phyloP scores from a whole-genome alignment of 2,113 vertebrate genomes.

The Spizaetus ornatus region DNA sequence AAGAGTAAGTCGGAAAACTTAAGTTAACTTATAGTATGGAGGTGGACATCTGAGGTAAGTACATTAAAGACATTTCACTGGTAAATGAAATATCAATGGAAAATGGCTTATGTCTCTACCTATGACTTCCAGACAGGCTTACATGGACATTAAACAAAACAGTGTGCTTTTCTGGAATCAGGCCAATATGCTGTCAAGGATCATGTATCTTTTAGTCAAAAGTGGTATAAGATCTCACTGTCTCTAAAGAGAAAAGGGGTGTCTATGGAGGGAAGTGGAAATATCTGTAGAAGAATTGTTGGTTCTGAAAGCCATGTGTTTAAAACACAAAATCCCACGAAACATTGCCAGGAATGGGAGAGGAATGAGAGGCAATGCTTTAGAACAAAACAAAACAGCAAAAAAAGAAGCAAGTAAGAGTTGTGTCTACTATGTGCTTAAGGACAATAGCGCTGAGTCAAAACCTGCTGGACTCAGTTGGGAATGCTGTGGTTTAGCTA shows the following conservation, averaged over 20 bases:
- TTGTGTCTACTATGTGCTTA: constrained; percentile 11
- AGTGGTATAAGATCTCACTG: not conserved
- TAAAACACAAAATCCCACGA: not conserved
- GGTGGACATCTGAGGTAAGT: not conserved
- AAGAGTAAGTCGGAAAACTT: not conserved
- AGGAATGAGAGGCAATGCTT: not conserved
- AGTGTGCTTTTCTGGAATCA: not conserved
- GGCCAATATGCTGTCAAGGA: not conserved
- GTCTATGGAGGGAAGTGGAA: not conserved
- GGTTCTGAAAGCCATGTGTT: not conserved
- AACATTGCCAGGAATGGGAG: not conserved
- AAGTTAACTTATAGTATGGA: not conserved
- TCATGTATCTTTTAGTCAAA: not conserved
- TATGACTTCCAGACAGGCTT: not conserved
- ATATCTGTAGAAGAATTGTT: not conserved
- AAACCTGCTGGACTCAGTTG: constrained; percentile 36
- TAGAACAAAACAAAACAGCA: not conserved
- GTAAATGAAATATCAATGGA: not conserved
- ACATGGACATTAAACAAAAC: not conserved
- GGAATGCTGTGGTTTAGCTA: constrained; percentile 29
- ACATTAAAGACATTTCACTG: not conserved
- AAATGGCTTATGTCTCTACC: not conserved
- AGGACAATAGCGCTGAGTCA: not conserved
- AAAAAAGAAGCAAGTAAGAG: not conserved
- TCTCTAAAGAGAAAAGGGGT: not conserved